Evolutionary conservation across 2,797 vertebrate species (phyloP).

Genomic region (Pseudocheirus occidentalis): DNA sequence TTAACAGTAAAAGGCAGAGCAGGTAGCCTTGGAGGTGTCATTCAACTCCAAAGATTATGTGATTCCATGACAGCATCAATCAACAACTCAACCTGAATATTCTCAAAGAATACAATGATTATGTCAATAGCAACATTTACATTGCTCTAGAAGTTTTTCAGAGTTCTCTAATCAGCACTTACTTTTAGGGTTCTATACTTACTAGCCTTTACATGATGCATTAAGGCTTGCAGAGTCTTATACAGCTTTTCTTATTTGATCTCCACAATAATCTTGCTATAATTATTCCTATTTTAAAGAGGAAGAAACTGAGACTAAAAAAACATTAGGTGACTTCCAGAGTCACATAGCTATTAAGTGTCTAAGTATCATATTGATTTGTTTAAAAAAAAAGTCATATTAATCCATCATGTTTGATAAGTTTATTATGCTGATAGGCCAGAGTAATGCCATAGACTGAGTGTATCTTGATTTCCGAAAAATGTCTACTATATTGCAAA

Average conservation of each 20-base stretch:
- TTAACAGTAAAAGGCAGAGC: not conserved
- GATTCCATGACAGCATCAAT: not conserved
- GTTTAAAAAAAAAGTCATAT: not conserved
- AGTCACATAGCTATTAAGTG: not conserved
- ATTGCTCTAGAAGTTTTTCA: not conserved
- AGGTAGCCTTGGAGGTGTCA: fast-evolving
- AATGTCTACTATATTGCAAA: not conserved
- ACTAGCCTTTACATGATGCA: not conserved
- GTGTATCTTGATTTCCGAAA: not conserved
- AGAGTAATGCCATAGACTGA: not conserved
- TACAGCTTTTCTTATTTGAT: not conserved
- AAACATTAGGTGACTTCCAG: not conserved
- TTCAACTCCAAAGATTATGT: not conserved
- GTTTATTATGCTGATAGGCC: not conserved
- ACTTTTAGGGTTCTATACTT: not conserved
- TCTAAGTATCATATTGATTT: not conserved
- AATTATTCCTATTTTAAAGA: not conserved
- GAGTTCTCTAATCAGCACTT: not conserved
- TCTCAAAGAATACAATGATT: not conserved
- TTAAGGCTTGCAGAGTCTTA: not conserved
- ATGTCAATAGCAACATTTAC: not conserved
- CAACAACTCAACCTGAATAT: not conserved
- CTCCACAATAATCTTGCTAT: not conserved
- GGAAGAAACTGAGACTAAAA: not conserved
- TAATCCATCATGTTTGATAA: not conserved